Conservation (phyloP, 2,888 invertebrate species). For the Aphrophora alni region DNA sequence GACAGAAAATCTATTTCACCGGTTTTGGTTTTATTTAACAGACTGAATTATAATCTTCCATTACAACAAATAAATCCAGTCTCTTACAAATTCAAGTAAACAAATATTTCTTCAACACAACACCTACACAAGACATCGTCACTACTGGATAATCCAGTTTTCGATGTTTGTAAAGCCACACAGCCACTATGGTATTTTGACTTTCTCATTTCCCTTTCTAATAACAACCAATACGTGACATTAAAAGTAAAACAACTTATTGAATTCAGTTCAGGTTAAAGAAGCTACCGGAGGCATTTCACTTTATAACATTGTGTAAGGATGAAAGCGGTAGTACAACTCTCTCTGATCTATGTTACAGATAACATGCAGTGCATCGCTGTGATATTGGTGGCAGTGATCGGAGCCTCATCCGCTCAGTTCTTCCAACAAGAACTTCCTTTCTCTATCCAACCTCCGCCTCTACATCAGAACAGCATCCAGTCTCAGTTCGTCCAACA, state of each 20-base stretch:
- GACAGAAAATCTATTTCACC: too few species aligned
- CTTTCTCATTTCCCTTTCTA: background rate
- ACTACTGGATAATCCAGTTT: background rate
- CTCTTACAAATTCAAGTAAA: background rate
- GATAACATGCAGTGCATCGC: constrained; percentile 44
- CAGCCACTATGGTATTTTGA: background rate
- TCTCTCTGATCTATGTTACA: constrained; percentile 21
- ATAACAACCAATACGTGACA: constrained; percentile 7
- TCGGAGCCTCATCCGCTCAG: constrained; percentile 30
- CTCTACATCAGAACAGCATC: constrained; percentile 26
- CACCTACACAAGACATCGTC: background rate
- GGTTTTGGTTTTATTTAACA: too few species aligned
- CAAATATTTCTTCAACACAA: background rate
- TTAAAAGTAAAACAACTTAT: background rate
- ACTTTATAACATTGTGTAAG: background rate
- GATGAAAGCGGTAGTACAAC: background rate
- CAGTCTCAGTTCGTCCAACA: constrained; percentile 16
- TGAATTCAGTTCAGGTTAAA: background rate
- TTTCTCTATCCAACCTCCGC: constrained; percentile 41
- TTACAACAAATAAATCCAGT: too few species aligned
- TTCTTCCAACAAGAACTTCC: constrained; percentile 38
- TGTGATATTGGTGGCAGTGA: constrained; percentile 40
- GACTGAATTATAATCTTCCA: too few species aligned
- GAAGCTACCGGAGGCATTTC: background rate
- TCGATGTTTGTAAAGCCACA: background rate